These are phyloP conservation scores for Cirrhinus molitorella DNA, from an alignment of 2,797 vertebrate genomes.

Conservation along the genomic window DNA sequence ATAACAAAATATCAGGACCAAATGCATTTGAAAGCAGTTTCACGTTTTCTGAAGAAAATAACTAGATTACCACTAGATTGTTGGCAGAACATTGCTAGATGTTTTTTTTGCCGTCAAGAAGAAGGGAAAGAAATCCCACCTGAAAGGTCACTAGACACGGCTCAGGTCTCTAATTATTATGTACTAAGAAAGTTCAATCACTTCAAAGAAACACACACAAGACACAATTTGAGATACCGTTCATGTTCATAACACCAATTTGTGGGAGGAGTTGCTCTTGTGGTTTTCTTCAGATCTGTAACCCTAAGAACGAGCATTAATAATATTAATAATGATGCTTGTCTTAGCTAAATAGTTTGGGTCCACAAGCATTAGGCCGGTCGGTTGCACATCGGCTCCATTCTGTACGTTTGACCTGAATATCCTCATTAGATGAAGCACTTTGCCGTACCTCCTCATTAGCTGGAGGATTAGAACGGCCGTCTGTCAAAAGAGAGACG, in stretches of 20 bases:
- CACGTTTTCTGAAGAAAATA: neutral
- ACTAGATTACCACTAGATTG: neutral
- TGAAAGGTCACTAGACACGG: neutral
- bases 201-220: neutral
- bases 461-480: conserved; percentile 10
- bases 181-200: neutral
- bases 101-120: neutral
- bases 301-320: conserved; percentile 4
- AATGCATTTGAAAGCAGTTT: neutral
- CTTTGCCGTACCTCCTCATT: conserved; percentile 16
- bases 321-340: neutral
- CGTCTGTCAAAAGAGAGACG: conserved; percentile 17
- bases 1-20: neutral
- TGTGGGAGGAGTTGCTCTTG: neutral
- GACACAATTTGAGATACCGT: neutral
- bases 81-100: neutral
- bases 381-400: neutral
- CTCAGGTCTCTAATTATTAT: neutral
- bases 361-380: neutral
- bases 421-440: conserved; percentile 32
- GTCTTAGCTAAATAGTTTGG: neutral
- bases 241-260: neutral
- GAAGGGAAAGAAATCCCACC: neutral
- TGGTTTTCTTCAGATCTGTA: neutral
- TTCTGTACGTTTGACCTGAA: neutral